Evolutionary conservation across 2,888 invertebrate species (phyloP).

Genomic region (Eubasilissa splendida): DNA sequence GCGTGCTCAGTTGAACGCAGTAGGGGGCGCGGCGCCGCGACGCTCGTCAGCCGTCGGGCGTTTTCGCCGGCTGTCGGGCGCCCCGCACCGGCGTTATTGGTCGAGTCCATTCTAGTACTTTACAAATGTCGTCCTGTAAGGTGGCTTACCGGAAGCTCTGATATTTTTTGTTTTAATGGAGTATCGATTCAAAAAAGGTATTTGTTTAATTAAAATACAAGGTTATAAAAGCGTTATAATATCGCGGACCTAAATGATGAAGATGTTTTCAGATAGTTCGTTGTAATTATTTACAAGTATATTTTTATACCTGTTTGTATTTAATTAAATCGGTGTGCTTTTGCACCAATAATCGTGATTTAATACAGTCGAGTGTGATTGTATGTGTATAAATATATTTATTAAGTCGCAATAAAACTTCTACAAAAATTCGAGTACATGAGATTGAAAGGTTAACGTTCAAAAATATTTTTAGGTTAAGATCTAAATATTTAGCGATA

Average conservation of each 20-base stretch:
- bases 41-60: conserved; percentile 35
- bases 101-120: conserved; percentile 52
- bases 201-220: conserved; percentile 8
- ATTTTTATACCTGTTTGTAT: too few relatives aligned
- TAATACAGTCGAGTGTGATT: too few relatives aligned
- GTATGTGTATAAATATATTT: too few relatives aligned
- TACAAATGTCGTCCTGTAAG: conserved; percentile 33
- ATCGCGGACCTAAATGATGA: neutral
- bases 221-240: neutral
- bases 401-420: neutral
- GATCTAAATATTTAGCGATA: neutral
- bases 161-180: conserved; percentile 40
- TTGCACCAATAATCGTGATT: too few relatives aligned
- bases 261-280: neutral
- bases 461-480: conserved; percentile 24
- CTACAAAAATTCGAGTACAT: neutral
- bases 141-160: conserved; percentile 23
- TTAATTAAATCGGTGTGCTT: too few relatives aligned
- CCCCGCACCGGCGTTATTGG: conserved; percentile 24
- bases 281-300: neutral
- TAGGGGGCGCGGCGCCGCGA: conserved; percentile 46
- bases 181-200: conserved; percentile 45
- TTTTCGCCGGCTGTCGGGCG: conserved; percentile 36
- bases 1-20: conserved; percentile 8
- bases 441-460: conserved; percentile 2